Percentiles rank a stretch among this genome's conserved stretches.
phyloP scores from a whole-genome alignment of 2,797 vertebrate species.

The Smutsia gigantea region DNA sequence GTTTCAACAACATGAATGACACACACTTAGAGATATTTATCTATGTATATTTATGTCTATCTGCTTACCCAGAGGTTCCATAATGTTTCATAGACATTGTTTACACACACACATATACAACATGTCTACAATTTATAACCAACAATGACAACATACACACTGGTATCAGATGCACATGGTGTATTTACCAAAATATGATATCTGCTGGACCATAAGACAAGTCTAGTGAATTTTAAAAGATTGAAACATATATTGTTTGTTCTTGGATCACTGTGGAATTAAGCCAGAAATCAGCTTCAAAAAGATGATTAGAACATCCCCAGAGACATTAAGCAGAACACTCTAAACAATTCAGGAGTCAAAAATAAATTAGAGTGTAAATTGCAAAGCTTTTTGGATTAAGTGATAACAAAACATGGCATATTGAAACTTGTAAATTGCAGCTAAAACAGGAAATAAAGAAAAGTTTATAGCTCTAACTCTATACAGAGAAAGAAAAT shows the following conservation, averaged over 20 bases:
- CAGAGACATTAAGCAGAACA: not conserved
- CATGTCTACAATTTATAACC: not conserved
- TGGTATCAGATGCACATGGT: not conserved
- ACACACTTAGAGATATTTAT: not conserved
- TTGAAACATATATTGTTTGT: not conserved
- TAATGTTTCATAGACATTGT: not conserved
- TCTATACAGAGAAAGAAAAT: not conserved
- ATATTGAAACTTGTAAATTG: not conserved
- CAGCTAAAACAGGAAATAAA: not conserved
- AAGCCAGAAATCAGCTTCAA: not conserved
- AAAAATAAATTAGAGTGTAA: not conserved
- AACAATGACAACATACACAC: not conserved
- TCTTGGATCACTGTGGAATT: not conserved
- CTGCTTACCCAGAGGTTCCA: not conserved
- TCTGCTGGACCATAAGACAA: not conserved
- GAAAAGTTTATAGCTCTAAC: not conserved
- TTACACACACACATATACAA: not conserved
- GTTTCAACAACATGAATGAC: not conserved
- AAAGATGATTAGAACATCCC: not conserved
- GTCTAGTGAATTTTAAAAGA: not conserved
- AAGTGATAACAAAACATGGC: not conserved
- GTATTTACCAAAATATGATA: not conserved
- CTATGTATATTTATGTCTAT: not conserved
- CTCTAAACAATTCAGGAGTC: not conserved
- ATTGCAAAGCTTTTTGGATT: not conserved